A percentile compares a stretch with the other conserved stretches of the same genome.
phyloP scores from a whole-genome alignment of 1,140 invertebrate genomes.

The Eriocheir sinensis region DNA sequence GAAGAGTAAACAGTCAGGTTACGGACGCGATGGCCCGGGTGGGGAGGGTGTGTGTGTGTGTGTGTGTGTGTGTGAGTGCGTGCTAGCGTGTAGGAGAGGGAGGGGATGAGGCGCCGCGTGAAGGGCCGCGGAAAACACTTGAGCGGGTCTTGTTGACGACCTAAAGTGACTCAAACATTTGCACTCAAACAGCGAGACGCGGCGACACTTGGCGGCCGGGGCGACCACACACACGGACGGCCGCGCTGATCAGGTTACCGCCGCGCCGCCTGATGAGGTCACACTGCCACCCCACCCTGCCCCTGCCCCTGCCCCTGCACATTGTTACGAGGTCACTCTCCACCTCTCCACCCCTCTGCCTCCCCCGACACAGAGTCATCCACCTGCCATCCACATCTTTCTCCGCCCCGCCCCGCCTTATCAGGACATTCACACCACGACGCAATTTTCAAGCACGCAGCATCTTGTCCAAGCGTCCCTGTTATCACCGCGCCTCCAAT shows the following conservation, averaged over 20 bases:
- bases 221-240: conserved; percentile 11
- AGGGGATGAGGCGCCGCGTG: neutral
- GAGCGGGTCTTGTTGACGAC: conserved; percentile 46
- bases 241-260: neutral
- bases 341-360: neutral
- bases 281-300: neutral
- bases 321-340: conserved; percentile 14
- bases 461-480: neutral
- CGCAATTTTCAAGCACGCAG: neutral
- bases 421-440: neutral
- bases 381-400: neutral
- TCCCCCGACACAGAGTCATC: too few species aligned
- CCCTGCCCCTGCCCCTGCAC: too few species aligned
- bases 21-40: neutral
- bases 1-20: neutral
- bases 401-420: neutral
- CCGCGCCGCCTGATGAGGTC: neutral
- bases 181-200: conserved; percentile 50
- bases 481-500: neutral
- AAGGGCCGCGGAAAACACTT: conserved; percentile 55
- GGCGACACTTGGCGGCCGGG: neutral
- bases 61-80: too few species aligned
- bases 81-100: too few species aligned
- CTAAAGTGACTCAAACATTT: conserved; percentile 67
- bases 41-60: too few species aligned